These are phyloP conservation scores for Dysidea cf. avara DNA, from an alignment of 37 sponge, comb jelly and placozoan species.

Conservation along the genomic window DNA sequence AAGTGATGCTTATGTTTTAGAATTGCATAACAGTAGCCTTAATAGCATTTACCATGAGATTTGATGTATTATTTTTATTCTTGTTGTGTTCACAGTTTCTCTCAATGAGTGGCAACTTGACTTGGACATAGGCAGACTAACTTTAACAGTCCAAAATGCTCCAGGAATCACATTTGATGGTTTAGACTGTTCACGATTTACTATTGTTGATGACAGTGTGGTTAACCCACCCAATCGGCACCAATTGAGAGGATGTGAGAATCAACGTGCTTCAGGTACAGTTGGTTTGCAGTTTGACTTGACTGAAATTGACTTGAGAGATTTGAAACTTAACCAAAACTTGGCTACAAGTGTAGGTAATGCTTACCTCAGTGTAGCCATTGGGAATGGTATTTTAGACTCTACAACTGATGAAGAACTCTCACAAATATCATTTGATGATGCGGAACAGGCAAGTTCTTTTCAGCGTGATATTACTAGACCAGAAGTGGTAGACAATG, in stretches of 20 bases:
- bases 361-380: slow-evolving; percentile 15
- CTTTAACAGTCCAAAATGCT: slow-evolving; percentile 5
- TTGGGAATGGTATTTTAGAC: slow-evolving; percentile 23
- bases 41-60: not conserved
- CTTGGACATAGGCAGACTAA: slow-evolving; percentile 27
- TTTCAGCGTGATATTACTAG: slow-evolving; percentile 41
- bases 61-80: not conserved
- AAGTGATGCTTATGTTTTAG: too few relatives aligned
- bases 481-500: slow-evolving; percentile 45
- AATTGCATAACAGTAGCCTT: too few relatives aligned
- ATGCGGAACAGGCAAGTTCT: slow-evolving; percentile 9
- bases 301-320: slow-evolving; percentile 22
- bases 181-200: slow-evolving; percentile 44
- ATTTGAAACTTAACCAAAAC: slow-evolving; percentile 36
- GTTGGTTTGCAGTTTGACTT: slow-evolving; percentile 10
- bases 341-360: slow-evolving; percentile 29
- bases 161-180: not conserved
- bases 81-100: not conserved
- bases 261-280: not conserved
- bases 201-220: slow-evolving; percentile 13
- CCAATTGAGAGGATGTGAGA: slow-evolving; percentile 27
- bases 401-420: not conserved
- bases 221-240: not conserved
- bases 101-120: slow-evolving; percentile 40
- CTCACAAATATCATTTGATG: not conserved